Base-by-base conservation (phyloP, 1,140 invertebrate genomes). In the Drosophila nannoptera region DNA sequence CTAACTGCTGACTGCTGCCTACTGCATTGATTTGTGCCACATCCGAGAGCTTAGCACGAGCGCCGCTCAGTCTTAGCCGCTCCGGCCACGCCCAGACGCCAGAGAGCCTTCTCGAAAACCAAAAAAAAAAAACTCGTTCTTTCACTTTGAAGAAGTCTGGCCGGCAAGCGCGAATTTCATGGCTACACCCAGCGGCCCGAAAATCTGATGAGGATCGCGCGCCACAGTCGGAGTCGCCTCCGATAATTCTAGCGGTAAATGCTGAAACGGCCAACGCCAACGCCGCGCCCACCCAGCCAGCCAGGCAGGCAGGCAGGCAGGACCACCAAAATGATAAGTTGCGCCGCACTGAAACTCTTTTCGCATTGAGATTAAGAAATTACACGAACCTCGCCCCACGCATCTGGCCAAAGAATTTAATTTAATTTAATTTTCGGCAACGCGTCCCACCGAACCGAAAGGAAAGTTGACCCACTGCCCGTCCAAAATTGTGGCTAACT, bases 151-250 rank as follows among this genome's bases (percentile, higher is more conserved):
- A 12, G 40, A 12, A 4, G 40, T n/a, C 6, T 8, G 6, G 76
- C 66, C 75, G 84, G 73, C 74, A 77, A 78, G 84, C 86, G 84
- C 86, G 84, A 87, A 87, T 86, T 87, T 87, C 78, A 86, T 87
- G 86, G 86, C 32, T 78, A 87, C 84, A 86, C 84, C 84, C 84
- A 81, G 12, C 67, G 22, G 22, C 22, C 22, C 78, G 48, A 69
- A 62, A 62, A 42, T 59, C 61, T 52, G 72, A 76, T 83, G 78
- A 83, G 83, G 64, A 83, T 78, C 75, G 70, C 63, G 45, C 31
- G 31, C 33, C 40, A 40, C 56, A 52, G 61, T 22, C 22, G 3
- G 22, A 22, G 22, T 22, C 22, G 22, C 22, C 22, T 22, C 22
- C 22, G 22, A 22, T 66, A 65, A 69, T 80, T 83, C 80, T 84